phyloP scores from a whole-genome alignment of 2,888 invertebrate genomes.

The Lithophane socia region DNA sequence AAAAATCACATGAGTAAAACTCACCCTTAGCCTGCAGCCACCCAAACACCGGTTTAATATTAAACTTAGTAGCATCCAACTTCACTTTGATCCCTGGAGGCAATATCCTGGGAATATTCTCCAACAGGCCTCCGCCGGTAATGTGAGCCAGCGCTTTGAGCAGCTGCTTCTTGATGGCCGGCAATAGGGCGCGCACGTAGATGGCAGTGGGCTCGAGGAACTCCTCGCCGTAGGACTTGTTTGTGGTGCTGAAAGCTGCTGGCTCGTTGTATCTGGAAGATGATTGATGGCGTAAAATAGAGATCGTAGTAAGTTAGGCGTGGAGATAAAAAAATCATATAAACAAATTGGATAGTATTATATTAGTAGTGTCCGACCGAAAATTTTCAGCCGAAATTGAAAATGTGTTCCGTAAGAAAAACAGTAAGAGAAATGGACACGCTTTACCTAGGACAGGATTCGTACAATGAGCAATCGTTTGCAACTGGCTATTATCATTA shows the following conservation, averaged over 20 bases:
- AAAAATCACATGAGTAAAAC: too few relatives aligned
- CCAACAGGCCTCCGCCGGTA: slow-evolving; percentile 97
- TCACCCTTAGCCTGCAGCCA: slow-evolving; percentile 95
- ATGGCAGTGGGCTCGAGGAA: slow-evolving; percentile 96
- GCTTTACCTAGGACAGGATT: too few relatives aligned
- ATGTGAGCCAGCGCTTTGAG: slow-evolving; percentile 98
- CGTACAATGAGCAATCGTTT: too few relatives aligned
- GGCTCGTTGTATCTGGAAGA: slow-evolving; percentile 79
- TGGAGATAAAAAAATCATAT: too few relatives aligned
- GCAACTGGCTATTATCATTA: too few relatives aligned
- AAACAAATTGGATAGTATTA: too few relatives aligned
- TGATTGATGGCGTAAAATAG: too few relatives aligned
- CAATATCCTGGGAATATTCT: slow-evolving; percentile 96
- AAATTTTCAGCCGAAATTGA: too few relatives aligned
- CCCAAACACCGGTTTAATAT: slow-evolving; percentile 94
- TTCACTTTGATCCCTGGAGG: slow-evolving; percentile 92
- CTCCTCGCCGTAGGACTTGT: slow-evolving; percentile 92
- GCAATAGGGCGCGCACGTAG: slow-evolving; percentile 94
- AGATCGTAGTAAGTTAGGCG: too few relatives aligned
- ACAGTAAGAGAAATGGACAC: too few relatives aligned
- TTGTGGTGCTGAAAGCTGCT: slow-evolving; percentile 83
- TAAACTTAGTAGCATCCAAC: slow-evolving; percentile 93
- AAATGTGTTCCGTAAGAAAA: too few relatives aligned
- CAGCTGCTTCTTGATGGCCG: slow-evolving; percentile 92
- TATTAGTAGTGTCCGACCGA: too few relatives aligned